These are phyloP conservation scores for Malacoraja senta DNA, from an alignment of 2,797 vertebrate species.

Conservation along the genomic window DNA sequence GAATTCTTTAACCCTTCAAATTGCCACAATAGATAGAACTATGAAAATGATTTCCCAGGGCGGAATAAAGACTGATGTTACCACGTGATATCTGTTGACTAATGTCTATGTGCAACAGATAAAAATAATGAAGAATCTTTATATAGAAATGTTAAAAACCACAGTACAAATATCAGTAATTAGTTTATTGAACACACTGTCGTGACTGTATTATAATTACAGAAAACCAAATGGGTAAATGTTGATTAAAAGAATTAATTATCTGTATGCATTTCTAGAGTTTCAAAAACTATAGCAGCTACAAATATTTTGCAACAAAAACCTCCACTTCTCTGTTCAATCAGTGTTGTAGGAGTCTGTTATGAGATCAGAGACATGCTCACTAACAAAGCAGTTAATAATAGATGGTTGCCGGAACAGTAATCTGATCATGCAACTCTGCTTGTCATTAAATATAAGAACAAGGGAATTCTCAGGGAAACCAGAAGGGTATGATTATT, in stretches of 20 bases:
- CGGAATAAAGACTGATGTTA: not conserved
- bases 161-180: not conserved
- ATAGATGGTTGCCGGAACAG: not conserved
- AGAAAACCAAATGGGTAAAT: not conserved
- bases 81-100: not conserved
- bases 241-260: not conserved
- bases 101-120: not conserved
- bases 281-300: not conserved
- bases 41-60: not conserved
- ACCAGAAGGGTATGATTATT: not conserved
- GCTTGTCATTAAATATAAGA: not conserved
- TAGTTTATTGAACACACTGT: not conserved
- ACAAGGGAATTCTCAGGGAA: not conserved
- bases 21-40: not conserved
- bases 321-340: not conserved
- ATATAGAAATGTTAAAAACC: not conserved
- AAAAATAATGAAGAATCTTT: not conserved
- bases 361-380: not conserved
- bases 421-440: not conserved
- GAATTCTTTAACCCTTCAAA: not conserved
- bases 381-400: not conserved
- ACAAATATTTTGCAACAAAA: not conserved
- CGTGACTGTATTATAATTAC: not conserved
- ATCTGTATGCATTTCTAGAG: not conserved
- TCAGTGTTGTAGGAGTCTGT: not conserved